These are phyloP conservation scores for Pristionchus fissidentatus DNA, from an alignment of 2,888 invertebrate species.

Conservation along the genomic window DNA sequence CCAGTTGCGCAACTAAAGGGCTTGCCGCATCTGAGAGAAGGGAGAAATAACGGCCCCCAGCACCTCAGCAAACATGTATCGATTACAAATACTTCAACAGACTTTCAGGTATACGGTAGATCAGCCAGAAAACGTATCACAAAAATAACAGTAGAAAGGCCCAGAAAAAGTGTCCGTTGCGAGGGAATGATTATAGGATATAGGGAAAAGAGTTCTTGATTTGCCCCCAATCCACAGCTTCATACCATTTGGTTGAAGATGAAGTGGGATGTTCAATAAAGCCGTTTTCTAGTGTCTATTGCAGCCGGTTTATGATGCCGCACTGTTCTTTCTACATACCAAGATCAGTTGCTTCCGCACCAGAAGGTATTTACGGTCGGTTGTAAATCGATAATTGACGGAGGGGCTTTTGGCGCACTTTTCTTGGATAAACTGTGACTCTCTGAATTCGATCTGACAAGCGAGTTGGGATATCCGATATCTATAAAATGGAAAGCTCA, in stretches of 20 bases:
- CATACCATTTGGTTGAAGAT: too few species aligned
- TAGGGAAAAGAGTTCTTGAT: too few species aligned
- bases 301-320: too few species aligned
- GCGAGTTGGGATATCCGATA: too few species aligned
- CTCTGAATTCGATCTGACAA: background rate
- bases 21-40: constrained; percentile 5
- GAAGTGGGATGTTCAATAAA: too few species aligned
- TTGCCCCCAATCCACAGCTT: too few species aligned
- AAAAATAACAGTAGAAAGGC: background rate
- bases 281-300: too few species aligned
- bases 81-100: background rate
- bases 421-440: too few species aligned
- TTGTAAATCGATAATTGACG: constrained; percentile 19
- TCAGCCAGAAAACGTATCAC: background rate
- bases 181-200: too few species aligned
- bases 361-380: background rate
- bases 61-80: constrained; percentile 8
- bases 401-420: too few species aligned
- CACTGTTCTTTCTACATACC: background rate
- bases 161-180: background rate
- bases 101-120: background rate
- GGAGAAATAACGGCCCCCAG: background rate
- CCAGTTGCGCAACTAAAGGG: constrained; percentile 21
- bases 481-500: too few species aligned
- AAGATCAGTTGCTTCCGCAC: constrained; percentile 17